Percentiles rank a stretch among this genome's conserved stretches.
These are phyloP conservation scores for Pangasianodon gigas DNA, from an alignment of 2,113 vertebrate species.

Conservation along the genomic window DNA sequence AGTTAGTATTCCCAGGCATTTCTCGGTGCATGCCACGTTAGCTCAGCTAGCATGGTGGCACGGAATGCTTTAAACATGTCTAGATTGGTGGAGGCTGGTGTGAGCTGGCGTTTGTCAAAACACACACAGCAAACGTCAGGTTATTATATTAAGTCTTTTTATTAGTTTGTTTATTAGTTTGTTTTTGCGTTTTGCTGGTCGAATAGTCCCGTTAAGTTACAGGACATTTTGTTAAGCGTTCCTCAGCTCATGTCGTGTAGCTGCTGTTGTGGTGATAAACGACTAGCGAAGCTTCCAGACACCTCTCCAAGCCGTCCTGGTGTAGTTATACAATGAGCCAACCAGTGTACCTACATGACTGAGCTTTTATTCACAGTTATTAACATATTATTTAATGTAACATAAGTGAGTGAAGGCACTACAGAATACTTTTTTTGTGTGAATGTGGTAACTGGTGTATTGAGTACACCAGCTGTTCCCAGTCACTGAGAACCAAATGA, in stretches of 20 bases:
- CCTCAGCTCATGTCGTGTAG: not conserved
- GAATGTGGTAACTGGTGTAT: not conserved
- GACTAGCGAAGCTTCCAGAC: not conserved
- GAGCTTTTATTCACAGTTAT: not conserved
- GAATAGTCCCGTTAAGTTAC: not conserved
- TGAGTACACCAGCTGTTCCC: not conserved
- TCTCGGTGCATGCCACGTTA: slow-evolving; percentile 1
- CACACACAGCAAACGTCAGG: not conserved
- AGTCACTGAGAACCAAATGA: not conserved
- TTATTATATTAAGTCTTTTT: not conserved
- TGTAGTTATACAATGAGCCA: not conserved
- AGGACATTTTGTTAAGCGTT: not conserved
- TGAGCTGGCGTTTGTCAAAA: not conserved
- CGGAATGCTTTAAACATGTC: not conserved
- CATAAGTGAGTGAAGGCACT: not conserved
- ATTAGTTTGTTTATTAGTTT: too few species aligned
- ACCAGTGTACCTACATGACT: too few species aligned
- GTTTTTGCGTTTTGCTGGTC: not conserved
- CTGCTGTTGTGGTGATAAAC: not conserved
- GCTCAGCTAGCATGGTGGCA: not conserved
- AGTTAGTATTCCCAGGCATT: not conserved
- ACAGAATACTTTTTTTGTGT: not conserved
- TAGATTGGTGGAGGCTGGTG: not conserved
- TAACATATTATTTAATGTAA: not conserved
- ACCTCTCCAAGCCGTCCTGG: too few species aligned